Evolutionary conservation across 2,113 vertebrate genomes (phyloP), one percentile per base, ranked within the genome.

Genomic region (Thalassoma bifasciatum): DNA sequence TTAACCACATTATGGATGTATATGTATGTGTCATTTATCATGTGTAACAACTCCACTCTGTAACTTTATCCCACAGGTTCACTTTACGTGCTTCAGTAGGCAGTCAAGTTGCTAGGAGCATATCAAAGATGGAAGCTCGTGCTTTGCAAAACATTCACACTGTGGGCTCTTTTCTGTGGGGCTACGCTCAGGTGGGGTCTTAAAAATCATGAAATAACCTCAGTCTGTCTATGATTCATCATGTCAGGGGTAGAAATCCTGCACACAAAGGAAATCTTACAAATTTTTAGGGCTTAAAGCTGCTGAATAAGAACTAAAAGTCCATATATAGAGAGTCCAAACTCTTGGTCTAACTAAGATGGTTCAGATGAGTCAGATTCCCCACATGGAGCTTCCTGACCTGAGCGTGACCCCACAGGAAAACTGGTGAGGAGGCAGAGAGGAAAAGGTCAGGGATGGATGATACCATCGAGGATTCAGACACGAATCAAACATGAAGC

Each of bases 21-120:
- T 94, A 92, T 93, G 90, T 94, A 91, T 93, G 89, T 94, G 37
- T 72, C 38, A 22, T 75, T 36, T 69, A 51, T 83, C 40, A 37
- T 62, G 65, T 83, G 44, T 66, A 34, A 50, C 40, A 56, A 16
- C 13, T 24, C 53, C 12, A 54, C 26, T 61, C 22, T 63, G 53
- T 42, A 49, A 59, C 42, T 66, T n/a, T 21, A 54, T 14, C 34
- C 10, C 47, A 19, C 51, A 64, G 46, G 51, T 23, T 24, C 57
- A 17, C 38, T 37, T 30, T 9, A 34, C 5, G 24, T 60, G 7
- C 65, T 59, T 7, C 0, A 23, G 23, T 8, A 42, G 16, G 38
- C 51, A 22, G 4, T 40, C 42, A 73, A 23, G 34, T 5, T 0
- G 17, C 44, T 19, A 17, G 6, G 23, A 34, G 17, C 26, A 50